Conservation (phyloP, 64 coral and sea anemone species). For the Hydrozoanthus tunicans region DNA sequence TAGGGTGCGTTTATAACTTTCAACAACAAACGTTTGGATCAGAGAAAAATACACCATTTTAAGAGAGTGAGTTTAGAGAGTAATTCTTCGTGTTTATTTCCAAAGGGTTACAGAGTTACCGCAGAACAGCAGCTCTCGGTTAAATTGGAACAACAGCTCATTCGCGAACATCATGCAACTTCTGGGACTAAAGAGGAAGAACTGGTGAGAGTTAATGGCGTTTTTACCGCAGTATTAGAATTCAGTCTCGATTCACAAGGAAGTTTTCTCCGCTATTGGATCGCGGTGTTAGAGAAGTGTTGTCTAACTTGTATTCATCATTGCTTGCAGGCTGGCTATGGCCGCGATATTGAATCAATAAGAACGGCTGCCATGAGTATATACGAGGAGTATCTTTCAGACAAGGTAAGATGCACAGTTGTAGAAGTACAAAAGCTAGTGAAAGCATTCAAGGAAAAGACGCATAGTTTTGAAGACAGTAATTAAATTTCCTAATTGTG, state of each 20-base stretch:
- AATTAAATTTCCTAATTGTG: too few relatives aligned
- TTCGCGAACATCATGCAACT: neutral
- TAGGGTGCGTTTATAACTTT: too few relatives aligned
- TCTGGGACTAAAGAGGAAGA: neutral
- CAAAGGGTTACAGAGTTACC: conserved; percentile 91
- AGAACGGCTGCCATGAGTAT: conserved; percentile 25
- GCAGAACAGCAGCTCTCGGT: conserved; percentile 97
- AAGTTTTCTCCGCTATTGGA: neutral
- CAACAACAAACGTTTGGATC: neutral
- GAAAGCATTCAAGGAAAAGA: too few relatives aligned
- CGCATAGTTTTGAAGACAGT: too few relatives aligned
- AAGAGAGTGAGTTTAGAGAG: neutral
- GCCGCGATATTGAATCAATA: conserved; percentile 15
- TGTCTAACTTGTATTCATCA: neutral
- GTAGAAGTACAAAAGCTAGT: neutral
- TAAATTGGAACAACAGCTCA: conserved; percentile 70
- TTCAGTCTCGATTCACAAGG: neutral
- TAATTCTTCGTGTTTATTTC: neutral
- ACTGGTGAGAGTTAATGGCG: neutral
- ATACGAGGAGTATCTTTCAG: conserved; percentile 48
- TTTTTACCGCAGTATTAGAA: neutral
- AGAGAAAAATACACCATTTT: neutral
- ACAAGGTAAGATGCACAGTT: conserved; percentile 25
- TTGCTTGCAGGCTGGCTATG: conserved; percentile 4
- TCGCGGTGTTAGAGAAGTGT: neutral